Evolutionary conservation across 2,113 vertebrate genomes (phyloP).

Genomic region (Pagrus major): DNA sequence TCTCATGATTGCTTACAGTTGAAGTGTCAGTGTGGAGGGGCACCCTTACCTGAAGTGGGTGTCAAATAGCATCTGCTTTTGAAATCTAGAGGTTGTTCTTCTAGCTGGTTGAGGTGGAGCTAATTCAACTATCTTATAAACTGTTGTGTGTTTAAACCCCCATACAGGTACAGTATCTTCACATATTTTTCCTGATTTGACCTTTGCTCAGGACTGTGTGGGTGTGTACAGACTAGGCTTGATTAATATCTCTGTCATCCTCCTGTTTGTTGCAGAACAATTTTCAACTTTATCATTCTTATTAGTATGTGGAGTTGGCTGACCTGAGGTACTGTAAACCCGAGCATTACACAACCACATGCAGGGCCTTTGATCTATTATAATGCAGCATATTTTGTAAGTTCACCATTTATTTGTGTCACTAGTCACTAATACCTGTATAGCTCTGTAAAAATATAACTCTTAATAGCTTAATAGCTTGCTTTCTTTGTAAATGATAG

Average conservation of each 20-base stretch:
- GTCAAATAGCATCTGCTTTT: conserved; percentile 25
- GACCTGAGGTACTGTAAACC: not conserved
- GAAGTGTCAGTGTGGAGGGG: conserved; percentile 9
- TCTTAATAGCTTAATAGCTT: not conserved
- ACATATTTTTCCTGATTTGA: not conserved
- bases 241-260: not conserved
- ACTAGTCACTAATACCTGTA: not conserved
- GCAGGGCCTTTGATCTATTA: not conserved
- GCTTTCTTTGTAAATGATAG: not conserved
- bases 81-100: conserved; percentile 13
- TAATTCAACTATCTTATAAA: not conserved
- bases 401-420: not conserved
- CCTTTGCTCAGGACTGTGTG: conserved; percentile 16
- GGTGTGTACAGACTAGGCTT: not conserved
- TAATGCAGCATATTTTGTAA: not conserved
- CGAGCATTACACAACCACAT: not conserved
- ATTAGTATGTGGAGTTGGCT: not conserved
- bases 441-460: not conserved
- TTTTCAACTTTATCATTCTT: not conserved
- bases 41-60: not conserved
- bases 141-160: not conserved
- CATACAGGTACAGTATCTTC: not conserved
- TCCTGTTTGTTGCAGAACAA: not conserved
- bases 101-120: not conserved
- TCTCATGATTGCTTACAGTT: not conserved